These are phyloP conservation scores for Ceriagrion tenellum DNA, from an alignment of 2,888 invertebrate species.

Conservation along the genomic window DNA sequence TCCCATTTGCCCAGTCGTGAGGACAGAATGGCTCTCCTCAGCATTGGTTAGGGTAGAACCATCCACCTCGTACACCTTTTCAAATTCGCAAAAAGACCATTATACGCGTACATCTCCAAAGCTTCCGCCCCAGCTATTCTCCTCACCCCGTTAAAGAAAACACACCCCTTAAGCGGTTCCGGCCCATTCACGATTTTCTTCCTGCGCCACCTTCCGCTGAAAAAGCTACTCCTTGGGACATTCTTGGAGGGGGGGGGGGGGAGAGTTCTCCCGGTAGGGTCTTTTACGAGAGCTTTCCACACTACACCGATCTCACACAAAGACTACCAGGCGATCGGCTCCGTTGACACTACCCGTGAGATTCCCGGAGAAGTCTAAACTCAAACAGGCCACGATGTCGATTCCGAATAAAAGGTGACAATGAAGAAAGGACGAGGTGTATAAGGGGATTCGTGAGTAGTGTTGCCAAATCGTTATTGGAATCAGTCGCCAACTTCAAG, in stretches of 20 bases:
- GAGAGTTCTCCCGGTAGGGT: not conserved
- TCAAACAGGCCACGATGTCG: not conserved
- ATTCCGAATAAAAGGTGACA: not conserved
- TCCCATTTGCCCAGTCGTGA: not conserved
- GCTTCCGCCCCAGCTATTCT: not conserved
- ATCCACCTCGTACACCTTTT: not conserved
- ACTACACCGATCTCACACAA: not conserved
- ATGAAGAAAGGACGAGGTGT: too few relatives aligned
- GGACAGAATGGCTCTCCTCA: not conserved
- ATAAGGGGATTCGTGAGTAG: too few relatives aligned
- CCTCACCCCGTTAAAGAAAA: not conserved
- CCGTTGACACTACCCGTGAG: not conserved
- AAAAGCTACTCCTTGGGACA: not conserved
- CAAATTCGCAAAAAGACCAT: slow-evolving; percentile 19
- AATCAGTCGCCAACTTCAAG: too few relatives aligned
- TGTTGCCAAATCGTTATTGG: too few relatives aligned
- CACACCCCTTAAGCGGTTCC: slow-evolving; percentile 21
- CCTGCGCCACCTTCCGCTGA: not conserved
- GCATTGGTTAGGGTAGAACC: not conserved
- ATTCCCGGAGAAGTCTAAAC: not conserved
- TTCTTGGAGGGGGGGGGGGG: too few relatives aligned
- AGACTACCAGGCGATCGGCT: not conserved
- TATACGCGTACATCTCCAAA: not conserved
- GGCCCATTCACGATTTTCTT: slow-evolving; percentile 19
- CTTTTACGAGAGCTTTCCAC: too few relatives aligned